Conservation (phyloP, 2,797 vertebrate species). For the Otolemur crassicaudatus region DNA sequence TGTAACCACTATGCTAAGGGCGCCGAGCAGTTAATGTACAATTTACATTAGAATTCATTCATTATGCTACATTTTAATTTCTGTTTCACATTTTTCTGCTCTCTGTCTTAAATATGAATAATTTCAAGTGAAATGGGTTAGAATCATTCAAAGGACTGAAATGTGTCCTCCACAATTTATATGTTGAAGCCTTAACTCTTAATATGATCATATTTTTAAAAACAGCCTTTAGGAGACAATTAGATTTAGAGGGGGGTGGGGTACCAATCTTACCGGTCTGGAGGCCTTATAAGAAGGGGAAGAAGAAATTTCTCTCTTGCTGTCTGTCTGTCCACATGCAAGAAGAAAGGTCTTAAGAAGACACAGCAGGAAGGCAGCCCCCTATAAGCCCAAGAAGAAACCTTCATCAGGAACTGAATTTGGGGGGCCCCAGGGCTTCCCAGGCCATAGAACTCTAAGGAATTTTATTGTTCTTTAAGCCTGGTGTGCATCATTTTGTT, state of each 20-base stretch:
- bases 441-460: not conserved
- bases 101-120: not conserved
- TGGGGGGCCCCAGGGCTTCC: not conserved
- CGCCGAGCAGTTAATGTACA: not conserved
- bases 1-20: too few species aligned
- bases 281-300: not conserved
- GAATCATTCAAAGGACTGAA: not conserved
- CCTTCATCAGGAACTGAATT: not conserved
- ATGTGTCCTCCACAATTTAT: not conserved
- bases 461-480: not conserved
- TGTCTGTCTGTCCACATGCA: not conserved
- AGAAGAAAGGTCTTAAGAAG: not conserved
- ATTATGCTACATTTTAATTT: conserved; percentile 19
- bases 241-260: not conserved
- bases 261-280: not conserved
- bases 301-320: not conserved
- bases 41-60: conserved; percentile 22
- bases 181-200: not conserved
- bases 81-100: not conserved
- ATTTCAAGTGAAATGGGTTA: not conserved
- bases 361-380: fast-evolving
- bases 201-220: not conserved
- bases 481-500: not conserved
- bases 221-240: not conserved
- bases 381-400: not conserved